Evolutionary conservation across 2,888 invertebrate genomes (phyloP).

Genomic region (Lucinisca nassula): DNA sequence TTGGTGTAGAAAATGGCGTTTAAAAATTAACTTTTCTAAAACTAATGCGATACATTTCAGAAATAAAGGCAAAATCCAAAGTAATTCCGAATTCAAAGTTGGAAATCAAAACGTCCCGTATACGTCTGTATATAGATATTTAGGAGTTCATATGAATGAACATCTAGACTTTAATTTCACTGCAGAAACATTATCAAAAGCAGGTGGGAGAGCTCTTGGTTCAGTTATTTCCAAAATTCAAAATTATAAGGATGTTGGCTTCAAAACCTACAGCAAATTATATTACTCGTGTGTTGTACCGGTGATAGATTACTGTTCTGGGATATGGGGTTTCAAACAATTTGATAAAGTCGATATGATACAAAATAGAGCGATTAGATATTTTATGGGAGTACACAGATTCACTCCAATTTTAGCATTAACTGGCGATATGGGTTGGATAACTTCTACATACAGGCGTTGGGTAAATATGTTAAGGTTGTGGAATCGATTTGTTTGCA

Average conservation of each 20-base stretch:
- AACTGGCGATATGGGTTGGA: not conserved
- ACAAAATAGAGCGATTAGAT: conserved; percentile 48
- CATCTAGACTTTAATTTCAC: not conserved
- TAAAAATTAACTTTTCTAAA: too few relatives aligned
- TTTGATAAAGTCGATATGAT: conserved; percentile 39
- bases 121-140: not conserved
- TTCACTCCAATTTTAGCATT: not conserved
- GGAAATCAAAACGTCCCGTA: not conserved
- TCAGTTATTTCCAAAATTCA: not conserved
- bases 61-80: too few relatives aligned
- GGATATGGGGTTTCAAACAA: not conserved
- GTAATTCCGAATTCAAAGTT: too few relatives aligned
- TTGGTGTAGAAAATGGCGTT: too few relatives aligned
- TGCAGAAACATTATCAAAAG: not conserved
- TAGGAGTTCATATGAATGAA: not conserved
- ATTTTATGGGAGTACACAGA: not conserved
- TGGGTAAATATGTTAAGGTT: not conserved
- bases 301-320: not conserved
- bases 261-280: not conserved
- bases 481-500: not conserved
- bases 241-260: not conserved
- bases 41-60: too few relatives aligned
- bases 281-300: not conserved
- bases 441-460: not conserved
- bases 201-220: not conserved